Conservation (phyloP, 2,797 vertebrate species). For the Pogoniulus pusillus region DNA sequence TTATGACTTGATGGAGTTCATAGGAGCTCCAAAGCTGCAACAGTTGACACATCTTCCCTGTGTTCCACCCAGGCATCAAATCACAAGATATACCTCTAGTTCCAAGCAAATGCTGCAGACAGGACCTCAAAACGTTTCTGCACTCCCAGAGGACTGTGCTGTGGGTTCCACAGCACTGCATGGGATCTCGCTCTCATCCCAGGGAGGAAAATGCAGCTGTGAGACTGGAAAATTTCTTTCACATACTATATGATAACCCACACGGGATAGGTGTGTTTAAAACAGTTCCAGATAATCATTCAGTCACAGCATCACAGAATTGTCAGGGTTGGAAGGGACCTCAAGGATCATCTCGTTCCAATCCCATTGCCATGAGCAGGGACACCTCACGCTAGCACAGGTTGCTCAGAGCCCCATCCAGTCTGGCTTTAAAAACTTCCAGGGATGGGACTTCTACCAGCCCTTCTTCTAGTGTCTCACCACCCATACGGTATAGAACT, state of each 20-base stretch:
- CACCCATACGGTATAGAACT: too few species aligned
- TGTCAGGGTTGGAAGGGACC: too few species aligned
- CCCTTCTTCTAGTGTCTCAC: too few species aligned
- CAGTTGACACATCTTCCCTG: background rate
- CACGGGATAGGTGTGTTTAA: background rate
- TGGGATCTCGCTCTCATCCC: too few species aligned
- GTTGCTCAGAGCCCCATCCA: too few species aligned
- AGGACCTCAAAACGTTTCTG: fast-evolving
- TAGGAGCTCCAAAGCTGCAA: background rate
- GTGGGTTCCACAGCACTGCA: background rate
- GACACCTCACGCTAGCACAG: too few species aligned
- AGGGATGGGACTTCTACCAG: too few species aligned
- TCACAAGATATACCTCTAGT: background rate
- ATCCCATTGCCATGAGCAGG: too few species aligned
- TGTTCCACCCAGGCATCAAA: background rate
- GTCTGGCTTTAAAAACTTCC: too few species aligned
- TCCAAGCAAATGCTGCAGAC: background rate
- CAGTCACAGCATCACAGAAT: background rate
- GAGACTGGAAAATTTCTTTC: background rate
- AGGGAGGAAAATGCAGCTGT: background rate
- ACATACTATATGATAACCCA: background rate
- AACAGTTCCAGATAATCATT: background rate
- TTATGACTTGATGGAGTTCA: background rate
- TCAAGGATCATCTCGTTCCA: too few species aligned
- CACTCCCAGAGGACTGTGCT: background rate